phyloP scores from a whole-genome alignment of 2,888 invertebrate genomes.

The Watsonalla cultraria region DNA sequence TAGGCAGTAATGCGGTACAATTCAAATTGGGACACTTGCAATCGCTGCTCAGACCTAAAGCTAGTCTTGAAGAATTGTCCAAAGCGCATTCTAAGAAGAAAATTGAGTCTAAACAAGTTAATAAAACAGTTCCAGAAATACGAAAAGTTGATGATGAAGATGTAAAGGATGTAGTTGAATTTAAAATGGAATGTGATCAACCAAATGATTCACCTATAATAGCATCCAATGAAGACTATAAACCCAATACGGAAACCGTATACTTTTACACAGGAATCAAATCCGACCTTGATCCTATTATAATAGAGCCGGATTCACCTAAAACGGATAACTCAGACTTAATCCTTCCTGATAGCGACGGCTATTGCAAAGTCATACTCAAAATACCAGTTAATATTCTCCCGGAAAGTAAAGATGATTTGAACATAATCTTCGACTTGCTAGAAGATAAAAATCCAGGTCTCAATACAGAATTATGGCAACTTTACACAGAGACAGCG shows the following conservation, averaged over 20 bases:
- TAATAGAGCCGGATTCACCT: conserved; percentile 24
- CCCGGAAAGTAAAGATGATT: conserved; percentile 54
- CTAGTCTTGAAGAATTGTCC: conserved; percentile 40
- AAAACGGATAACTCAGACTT: conserved; percentile 15
- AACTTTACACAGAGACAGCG: conserved; percentile 34
- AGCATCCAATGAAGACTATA: conserved; percentile 4
- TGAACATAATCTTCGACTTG: conserved; percentile 58
- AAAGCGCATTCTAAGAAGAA: conserved; percentile 24
- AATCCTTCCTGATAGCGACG: conserved; percentile 19
- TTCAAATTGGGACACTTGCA: conserved; percentile 62
- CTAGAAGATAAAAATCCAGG: conserved; percentile 65
- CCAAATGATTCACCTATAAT: not conserved
- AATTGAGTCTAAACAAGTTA: conserved; percentile 6
- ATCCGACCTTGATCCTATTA: conserved; percentile 20
- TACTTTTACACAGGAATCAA: conserved; percentile 3
- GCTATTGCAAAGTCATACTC: conserved; percentile 44
- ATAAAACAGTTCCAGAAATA: conserved; percentile 7
- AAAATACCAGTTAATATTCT: conserved; percentile 51
- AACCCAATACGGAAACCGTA: not conserved
- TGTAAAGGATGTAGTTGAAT: conserved; percentile 6
- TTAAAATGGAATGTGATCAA: conserved; percentile 6
- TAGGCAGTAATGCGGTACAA: conserved; percentile 38
- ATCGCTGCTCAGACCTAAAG: conserved; percentile 49
- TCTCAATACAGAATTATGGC: conserved; percentile 60
- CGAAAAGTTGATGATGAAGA: conserved; percentile 7